Conservation (phyloP, 1,140 invertebrate species). For the Piezodorus guildinii region DNA sequence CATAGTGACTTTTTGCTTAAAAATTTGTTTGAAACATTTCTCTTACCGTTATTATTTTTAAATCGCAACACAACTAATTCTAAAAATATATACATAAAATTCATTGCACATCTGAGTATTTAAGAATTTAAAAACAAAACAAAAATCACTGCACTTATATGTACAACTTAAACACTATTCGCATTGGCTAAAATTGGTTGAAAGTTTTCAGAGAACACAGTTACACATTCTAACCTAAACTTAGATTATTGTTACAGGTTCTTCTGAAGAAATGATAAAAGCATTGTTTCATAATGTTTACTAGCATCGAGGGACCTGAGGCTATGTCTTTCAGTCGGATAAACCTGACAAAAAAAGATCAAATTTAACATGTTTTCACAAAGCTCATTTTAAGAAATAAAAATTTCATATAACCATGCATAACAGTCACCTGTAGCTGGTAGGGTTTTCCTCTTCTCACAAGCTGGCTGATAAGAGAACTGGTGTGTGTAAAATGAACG, state of each 20-base stretch:
- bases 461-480: constrained; percentile 76
- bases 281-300: constrained; percentile 84
- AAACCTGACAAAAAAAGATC: constrained; percentile 45
- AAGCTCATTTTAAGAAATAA: not conserved
- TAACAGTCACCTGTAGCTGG: constrained; percentile 56
- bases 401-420: not conserved
- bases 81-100: too few species aligned
- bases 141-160: too few species aligned
- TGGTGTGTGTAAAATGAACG: constrained; percentile 97
- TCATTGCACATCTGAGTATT: too few species aligned
- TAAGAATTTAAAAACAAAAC: too few species aligned
- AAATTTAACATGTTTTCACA: not conserved
- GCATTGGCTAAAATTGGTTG: too few species aligned
- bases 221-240: not conserved
- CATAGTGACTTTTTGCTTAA: too few species aligned
- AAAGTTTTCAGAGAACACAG: too few species aligned
- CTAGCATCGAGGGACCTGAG: constrained; percentile 82
- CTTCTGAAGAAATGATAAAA: constrained; percentile 85
- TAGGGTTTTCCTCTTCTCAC: constrained; percentile 86
- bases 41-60: too few species aligned
- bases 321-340: constrained; percentile 90
- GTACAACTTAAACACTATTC: too few species aligned
- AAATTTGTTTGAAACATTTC: too few species aligned
- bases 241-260: constrained; percentile 48
- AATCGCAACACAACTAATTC: too few species aligned